Percentiles rank a stretch among this genome's conserved stretches.
phyloP scores from a whole-genome alignment of 2,888 invertebrate genomes.

The Drosophila austrosaltans region DNA sequence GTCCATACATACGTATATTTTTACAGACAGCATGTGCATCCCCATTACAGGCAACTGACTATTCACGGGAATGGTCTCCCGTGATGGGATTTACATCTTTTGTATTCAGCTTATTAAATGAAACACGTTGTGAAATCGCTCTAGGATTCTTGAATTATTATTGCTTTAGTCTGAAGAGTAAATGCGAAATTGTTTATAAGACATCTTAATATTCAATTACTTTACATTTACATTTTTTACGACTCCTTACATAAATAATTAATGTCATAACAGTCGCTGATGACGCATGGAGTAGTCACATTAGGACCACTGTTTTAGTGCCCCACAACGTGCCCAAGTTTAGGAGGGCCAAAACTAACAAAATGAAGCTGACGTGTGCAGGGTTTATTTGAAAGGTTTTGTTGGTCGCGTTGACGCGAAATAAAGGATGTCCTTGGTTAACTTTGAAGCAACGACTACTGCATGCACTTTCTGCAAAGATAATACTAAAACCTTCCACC shows the following conservation, averaged over 20 bases:
- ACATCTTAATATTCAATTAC: neutral
- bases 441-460: too few relatives aligned
- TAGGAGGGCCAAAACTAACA: neutral
- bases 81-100: neutral
- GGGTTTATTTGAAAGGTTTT: neutral
- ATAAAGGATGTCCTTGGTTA: too few relatives aligned
- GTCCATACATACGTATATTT: slow-evolving; percentile 5
- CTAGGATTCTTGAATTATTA: too few relatives aligned
- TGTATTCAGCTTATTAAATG: neutral
- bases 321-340: neutral
- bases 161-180: too few relatives aligned
- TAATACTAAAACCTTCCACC: too few relatives aligned
- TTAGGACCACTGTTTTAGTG: slow-evolving; percentile 4
- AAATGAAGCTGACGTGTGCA: slow-evolving; percentile 5
- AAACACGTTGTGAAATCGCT: neutral
- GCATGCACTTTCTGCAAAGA: too few relatives aligned
- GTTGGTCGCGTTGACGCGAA: too few relatives aligned
- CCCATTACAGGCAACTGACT: neutral
- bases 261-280: neutral
- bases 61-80: neutral
- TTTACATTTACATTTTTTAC: neutral
- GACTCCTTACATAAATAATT: neutral
- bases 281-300: neutral
- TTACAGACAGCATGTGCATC: neutral
- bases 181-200: neutral